Percentiles rank a stretch among this genome's conserved stretches.
Evolutionary conservation across 2,888 invertebrate species (phyloP).

Genomic region (Cyaniris semiargus): DNA sequence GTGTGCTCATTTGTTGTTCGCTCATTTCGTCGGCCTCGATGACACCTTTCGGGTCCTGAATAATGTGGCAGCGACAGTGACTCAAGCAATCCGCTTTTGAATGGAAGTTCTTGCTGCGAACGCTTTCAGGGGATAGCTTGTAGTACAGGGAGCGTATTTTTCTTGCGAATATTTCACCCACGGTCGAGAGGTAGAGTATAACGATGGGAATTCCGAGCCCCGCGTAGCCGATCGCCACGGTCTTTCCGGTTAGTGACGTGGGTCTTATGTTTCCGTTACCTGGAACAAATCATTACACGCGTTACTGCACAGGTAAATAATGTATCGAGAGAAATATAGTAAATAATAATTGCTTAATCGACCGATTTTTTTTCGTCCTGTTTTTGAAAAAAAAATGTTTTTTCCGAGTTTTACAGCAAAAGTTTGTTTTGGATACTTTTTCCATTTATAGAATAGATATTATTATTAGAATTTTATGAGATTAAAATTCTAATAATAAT

Average conservation of each 20-base stretch:
- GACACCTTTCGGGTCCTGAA: not conserved
- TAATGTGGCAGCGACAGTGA: conserved; percentile 44
- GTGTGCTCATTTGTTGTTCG: conserved; percentile 53
- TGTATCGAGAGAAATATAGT: not conserved
- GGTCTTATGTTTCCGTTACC: conserved; percentile 93
- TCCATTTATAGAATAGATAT: too few species aligned
- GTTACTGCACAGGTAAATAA: not conserved
- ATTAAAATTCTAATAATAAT: not conserved
- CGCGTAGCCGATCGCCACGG: conserved; percentile 92
- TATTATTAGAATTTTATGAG: not conserved
- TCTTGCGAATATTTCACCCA: conserved; percentile 91
- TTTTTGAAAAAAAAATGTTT: not conserved
- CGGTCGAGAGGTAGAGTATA: conserved; percentile 92
- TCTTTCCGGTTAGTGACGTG: conserved; percentile 87
- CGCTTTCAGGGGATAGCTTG: conserved; percentile 63
- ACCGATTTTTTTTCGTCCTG: not conserved
- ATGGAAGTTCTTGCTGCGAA: conserved; percentile 51
- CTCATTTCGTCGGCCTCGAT: not conserved
- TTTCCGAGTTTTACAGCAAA: too few species aligned
- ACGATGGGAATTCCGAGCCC: conserved; percentile 93
- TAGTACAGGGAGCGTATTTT: conserved; percentile 87
- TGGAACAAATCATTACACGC: conserved; percentile 57
- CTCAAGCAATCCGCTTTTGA: conserved; percentile 54
- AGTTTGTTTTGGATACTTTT: too few species aligned
- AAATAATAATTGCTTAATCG: not conserved